Conservation (phyloP, 2,113 vertebrate species). For the Camarhynchus parvulus region DNA sequence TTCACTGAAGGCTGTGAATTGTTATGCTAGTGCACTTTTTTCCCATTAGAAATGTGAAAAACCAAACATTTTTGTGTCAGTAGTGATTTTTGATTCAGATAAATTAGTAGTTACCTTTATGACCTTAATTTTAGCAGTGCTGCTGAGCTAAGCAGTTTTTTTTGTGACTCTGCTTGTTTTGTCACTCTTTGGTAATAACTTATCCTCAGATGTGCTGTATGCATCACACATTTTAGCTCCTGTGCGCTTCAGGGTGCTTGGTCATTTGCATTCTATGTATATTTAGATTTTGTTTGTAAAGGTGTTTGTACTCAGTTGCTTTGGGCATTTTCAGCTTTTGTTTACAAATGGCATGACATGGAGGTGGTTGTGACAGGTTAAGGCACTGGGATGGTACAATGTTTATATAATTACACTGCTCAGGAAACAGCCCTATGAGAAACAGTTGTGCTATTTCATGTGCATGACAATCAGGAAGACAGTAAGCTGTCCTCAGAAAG, state of each 20-base stretch:
- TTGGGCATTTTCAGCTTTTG: slow-evolving; percentile 19
- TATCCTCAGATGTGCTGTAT: background rate
- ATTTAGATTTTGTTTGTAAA: slow-evolving; percentile 9
- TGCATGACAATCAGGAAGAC: background rate
- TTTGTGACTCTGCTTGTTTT: background rate
- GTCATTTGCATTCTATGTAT: slow-evolving; percentile 2
- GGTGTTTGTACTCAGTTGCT: slow-evolving; percentile 3
- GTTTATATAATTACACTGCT: background rate
- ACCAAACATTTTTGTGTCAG: background rate
- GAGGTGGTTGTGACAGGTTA: background rate
- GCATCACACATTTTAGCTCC: background rate
- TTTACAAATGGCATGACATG: background rate
- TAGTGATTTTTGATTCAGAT: background rate
- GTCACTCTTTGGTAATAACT: background rate
- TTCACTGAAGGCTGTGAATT: background rate
- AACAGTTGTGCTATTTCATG: slow-evolving; percentile 10
- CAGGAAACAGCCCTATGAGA: background rate
- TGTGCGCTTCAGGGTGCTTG: slow-evolving; percentile 37
- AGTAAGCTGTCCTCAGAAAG: background rate
- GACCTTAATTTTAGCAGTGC: background rate
- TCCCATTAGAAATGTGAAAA: background rate
- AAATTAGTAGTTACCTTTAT: background rate
- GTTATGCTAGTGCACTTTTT: background rate
- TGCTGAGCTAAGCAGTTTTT: background rate
- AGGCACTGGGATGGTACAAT: background rate